phyloP scores from a whole-genome alignment of 2,888 invertebrate species.

The Lymantria monacha region DNA sequence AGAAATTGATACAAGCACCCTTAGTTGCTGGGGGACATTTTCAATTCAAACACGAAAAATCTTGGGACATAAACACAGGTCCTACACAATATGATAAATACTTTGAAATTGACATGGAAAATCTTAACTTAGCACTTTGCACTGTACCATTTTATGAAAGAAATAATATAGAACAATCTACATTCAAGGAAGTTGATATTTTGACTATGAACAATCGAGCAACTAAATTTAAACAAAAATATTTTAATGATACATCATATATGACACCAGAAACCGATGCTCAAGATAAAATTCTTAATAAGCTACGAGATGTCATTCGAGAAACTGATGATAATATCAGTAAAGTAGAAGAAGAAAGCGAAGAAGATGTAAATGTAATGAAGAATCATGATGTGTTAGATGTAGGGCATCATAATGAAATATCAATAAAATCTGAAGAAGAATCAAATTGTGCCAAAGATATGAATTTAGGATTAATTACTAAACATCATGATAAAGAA shows the following conservation, averaged over 20 bases:
- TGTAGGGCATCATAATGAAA: no score
- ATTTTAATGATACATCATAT: slow-evolving; percentile 60
- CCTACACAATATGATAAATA: slow-evolving; percentile 71
- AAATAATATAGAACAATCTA: slow-evolving; percentile 51
- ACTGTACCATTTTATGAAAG: slow-evolving; percentile 72
- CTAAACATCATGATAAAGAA: background rate
- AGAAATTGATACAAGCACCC: slow-evolving; percentile 70
- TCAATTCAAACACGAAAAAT: slow-evolving; percentile 78
- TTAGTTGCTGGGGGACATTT: slow-evolving; percentile 72
- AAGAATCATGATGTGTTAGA: slow-evolving; percentile 9
- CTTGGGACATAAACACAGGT: slow-evolving; percentile 63
- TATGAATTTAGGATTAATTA: slow-evolving; percentile 4
- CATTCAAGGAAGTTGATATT: slow-evolving; percentile 62
- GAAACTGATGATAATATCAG: slow-evolving; percentile 22
- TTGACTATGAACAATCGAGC: slow-evolving; percentile 66
- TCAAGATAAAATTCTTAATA: slow-evolving; percentile 50
- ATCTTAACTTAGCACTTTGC: slow-evolving; percentile 56
- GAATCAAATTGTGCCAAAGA: slow-evolving; percentile 2
- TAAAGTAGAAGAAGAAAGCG: background rate
- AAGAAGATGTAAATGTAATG: slow-evolving; percentile 8
- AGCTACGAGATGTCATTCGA: slow-evolving; percentile 18
- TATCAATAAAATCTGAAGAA: slow-evolving; percentile 11
- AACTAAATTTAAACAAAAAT: slow-evolving; percentile 65
- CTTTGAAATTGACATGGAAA: slow-evolving; percentile 69
- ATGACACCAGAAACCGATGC: slow-evolving; percentile 58